Evolutionary conservation across 2,113 vertebrate species (phyloP).

Genomic region (Odocoileus hemionus): DNA sequence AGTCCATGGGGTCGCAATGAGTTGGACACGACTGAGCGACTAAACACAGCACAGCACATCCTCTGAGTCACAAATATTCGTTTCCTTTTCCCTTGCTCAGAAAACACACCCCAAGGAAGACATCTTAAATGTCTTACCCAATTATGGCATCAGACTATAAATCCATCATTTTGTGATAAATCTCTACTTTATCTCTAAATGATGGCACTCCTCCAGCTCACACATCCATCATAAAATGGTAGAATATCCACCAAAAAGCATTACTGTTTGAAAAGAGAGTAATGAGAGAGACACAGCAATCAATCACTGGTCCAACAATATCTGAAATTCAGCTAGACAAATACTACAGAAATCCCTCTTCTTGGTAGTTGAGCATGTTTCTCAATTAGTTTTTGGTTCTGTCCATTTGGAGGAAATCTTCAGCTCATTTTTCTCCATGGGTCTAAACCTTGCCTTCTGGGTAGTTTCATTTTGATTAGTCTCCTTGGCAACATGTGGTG

Average conservation of each 20-base stretch:
- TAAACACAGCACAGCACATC: neutral
- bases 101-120: neutral
- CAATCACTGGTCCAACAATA: neutral
- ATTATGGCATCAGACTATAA: neutral
- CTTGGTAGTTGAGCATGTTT: neutral
- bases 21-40: fast-evolving
- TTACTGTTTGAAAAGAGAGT: neutral
- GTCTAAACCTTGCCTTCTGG: neutral
- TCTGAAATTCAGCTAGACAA: neutral
- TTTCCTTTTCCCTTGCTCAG: neutral
- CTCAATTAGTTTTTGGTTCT: neutral
- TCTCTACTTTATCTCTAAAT: neutral
- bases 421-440: neutral
- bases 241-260: neutral
- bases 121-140: neutral
- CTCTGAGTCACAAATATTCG: neutral
- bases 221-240: neutral
- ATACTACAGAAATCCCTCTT: neutral
- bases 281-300: neutral
- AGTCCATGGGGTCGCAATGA: fast-evolving
- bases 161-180: neutral
- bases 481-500: neutral
- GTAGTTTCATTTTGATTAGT: neutral
- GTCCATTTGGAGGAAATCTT: neutral
- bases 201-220: neutral